Evolutionary conservation across 2,888 invertebrate species (phyloP).

Genomic region (Caenorhabditis wallacei): DNA sequence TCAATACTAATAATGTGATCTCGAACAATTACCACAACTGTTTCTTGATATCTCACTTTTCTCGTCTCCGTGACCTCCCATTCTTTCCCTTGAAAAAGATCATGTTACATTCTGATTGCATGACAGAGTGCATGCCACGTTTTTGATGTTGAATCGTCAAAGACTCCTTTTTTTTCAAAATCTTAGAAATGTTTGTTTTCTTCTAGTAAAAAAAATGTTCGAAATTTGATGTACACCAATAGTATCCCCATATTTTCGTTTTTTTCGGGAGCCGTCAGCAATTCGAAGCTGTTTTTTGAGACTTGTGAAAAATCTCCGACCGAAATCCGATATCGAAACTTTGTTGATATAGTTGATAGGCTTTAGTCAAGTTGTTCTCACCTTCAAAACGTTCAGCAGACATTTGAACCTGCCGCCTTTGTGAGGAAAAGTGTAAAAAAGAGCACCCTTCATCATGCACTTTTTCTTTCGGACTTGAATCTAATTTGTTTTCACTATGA

Average conservation of each 20-base stretch:
- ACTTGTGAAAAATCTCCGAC: neutral
- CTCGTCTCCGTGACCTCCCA: neutral
- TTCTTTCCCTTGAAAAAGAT: slow-evolving; percentile 6
- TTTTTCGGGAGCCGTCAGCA: neutral
- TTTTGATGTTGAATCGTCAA: neutral
- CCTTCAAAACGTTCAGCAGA: slow-evolving; percentile 41
- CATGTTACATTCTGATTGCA: slow-evolving; percentile 23
- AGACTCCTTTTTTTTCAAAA: slow-evolving; percentile 6
- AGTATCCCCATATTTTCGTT: neutral
- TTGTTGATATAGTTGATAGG: slow-evolving; percentile 6
- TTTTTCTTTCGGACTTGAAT: slow-evolving; percentile 39
- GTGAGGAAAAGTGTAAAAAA: slow-evolving; percentile 35
- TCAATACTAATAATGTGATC: no score
- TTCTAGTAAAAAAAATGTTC: neutral
- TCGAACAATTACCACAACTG: neutral
- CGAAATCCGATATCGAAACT: neutral
- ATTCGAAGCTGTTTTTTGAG: slow-evolving; percentile 1
- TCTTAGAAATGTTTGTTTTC: neutral
- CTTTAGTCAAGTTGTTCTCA: slow-evolving; percentile 27
- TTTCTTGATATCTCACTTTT: neutral
- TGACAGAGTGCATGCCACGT: slow-evolving; percentile 22
- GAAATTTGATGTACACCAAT: neutral
- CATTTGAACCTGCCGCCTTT: slow-evolving; percentile 47
- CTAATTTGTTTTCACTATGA: slow-evolving; percentile 55
- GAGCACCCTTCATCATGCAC: slow-evolving; percentile 42